Evolutionary conservation across 2,113 vertebrate genomes (phyloP).

Genomic region (Pedetes capensis): DNA sequence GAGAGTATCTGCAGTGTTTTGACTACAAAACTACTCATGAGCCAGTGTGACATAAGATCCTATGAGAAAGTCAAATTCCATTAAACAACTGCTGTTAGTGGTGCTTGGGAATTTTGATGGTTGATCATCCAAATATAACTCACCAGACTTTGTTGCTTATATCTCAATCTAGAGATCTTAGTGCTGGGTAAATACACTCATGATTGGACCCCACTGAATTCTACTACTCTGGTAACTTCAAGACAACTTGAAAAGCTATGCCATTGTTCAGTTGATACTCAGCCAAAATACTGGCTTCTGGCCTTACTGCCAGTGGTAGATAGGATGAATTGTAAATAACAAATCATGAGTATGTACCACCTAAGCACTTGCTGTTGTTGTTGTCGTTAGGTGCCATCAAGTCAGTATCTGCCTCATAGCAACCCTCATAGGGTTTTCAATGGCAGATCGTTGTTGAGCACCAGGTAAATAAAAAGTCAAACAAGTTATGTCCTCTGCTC

Average conservation of each 20-base stretch:
- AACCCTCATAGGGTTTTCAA: no score
- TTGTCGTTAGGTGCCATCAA: no score
- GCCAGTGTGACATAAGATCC: neutral
- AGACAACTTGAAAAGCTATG: neutral
- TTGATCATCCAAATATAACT: constrained; percentile 15
- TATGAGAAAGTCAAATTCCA: neutral
- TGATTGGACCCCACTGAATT: neutral
- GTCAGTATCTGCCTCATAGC: no score
- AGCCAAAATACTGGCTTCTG: neutral
- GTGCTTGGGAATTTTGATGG: neutral
- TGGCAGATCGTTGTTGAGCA: no score
- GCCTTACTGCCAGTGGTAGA: neutral
- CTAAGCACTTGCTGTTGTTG: no score
- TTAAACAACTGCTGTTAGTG: neutral
- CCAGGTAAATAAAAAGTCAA: neutral
- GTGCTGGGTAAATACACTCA: neutral
- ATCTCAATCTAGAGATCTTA: constrained; percentile 12
- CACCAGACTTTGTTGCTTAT: neutral
- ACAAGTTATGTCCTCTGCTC: neutral
- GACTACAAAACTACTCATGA: neutral
- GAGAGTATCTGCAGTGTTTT: neutral
- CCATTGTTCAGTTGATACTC: neutral
- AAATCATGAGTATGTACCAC: neutral
- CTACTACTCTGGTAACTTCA: neutral
- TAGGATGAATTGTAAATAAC: neutral